Conservation (phyloP, 2,888 invertebrate genomes). For the Eristalinus sepulchralis region DNA sequence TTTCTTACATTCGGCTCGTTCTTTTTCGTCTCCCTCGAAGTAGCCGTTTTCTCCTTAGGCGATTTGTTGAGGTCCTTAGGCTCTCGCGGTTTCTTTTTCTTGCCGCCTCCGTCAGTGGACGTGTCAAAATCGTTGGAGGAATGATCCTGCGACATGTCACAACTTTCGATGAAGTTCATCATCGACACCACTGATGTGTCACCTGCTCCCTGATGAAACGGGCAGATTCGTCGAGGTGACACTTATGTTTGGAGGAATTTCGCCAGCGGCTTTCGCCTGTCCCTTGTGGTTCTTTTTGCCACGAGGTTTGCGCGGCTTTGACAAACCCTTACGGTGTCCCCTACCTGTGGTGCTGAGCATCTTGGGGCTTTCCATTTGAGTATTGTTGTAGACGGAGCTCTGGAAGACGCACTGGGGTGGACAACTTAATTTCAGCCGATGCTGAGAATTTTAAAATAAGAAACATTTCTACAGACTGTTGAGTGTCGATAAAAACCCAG, state of each 20-base stretch:
- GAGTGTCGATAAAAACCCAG: no score
- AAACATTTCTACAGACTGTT: no score
- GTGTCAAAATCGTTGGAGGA: constrained; percentile 85
- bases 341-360: constrained; percentile 92
- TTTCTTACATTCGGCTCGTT: constrained; percentile 83
- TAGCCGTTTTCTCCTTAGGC: constrained; percentile 81
- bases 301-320: constrained; percentile 89
- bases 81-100: constrained; percentile 87
- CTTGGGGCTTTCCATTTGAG: constrained; percentile 90
- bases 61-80: constrained; percentile 85
- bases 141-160: constrained; percentile 83
- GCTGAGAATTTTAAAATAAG: no score
- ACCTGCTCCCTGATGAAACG: constrained; percentile 90
- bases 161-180: constrained; percentile 83
- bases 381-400: constrained; percentile 85
- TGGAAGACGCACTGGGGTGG: constrained; percentile 88
- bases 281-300: constrained; percentile 88
- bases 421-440: no score
- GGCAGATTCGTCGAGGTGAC: constrained; percentile 83
- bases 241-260: constrained; percentile 75
- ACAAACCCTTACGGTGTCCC: constrained; percentile 89
- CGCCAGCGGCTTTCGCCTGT: constrained; percentile 78
- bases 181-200: constrained; percentile 83
- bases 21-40: constrained; percentile 80
- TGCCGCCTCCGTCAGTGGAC: constrained; percentile 83